A percentile compares a stretch with the other conserved stretches of the same genome.
phyloP scores from a whole-genome alignment of 2,113 vertebrate genomes.

The Anoplopoma fimbria region DNA sequence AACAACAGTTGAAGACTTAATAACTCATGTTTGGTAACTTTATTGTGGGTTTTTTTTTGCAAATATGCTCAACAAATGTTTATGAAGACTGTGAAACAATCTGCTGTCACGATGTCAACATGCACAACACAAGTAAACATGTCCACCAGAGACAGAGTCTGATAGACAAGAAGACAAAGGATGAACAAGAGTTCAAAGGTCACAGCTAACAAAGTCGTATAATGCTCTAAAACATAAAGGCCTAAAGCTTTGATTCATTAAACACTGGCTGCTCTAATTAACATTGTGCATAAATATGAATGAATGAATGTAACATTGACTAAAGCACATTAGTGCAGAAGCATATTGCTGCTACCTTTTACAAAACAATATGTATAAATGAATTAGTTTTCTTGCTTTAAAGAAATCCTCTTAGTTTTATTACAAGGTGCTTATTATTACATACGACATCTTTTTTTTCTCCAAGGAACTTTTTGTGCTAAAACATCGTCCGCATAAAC shows the following conservation, averaged over 20 bases:
- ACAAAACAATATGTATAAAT: background rate
- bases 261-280: conserved; percentile 7
- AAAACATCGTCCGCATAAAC: background rate
- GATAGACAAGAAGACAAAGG: background rate
- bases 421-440: background rate
- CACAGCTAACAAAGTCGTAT: too few species aligned
- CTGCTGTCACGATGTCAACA: background rate
- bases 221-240: background rate
- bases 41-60: conserved; percentile 51
- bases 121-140: background rate
- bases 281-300: conserved; percentile 5
- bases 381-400: too few species aligned
- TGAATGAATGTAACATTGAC: background rate
- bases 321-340: background rate
- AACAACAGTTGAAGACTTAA: conserved; percentile 53
- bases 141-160: background rate
- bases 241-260: background rate
- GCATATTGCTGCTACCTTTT: background rate
- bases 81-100: conserved; percentile 1
- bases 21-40: conserved; percentile 54
- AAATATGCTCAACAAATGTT: conserved; percentile 25
- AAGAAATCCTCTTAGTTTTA: too few species aligned
- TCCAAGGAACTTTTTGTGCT: background rate
- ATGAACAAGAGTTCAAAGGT: background rate
- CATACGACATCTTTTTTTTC: background rate